Conservation (phyloP, 2,797 vertebrate species). For the Enteromius unitaeniatus region DNA sequence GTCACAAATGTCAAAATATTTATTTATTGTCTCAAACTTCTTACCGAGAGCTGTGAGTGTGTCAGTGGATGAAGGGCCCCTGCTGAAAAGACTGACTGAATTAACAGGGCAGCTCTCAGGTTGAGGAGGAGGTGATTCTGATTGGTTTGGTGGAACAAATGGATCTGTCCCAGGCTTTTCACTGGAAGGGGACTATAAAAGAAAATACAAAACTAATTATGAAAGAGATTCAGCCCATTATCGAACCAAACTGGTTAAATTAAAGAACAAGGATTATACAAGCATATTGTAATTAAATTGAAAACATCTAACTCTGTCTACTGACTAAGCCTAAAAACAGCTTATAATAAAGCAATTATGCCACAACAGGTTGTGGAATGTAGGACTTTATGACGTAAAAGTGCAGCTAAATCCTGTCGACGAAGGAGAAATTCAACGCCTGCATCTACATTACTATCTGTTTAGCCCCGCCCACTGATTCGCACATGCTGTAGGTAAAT, state of each 20-base stretch:
- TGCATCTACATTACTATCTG: background rate
- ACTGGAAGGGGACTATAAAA: slow-evolving; percentile 76
- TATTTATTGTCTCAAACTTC: slow-evolving; percentile 46
- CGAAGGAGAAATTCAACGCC: background rate
- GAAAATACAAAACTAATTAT: slow-evolving; percentile 26
- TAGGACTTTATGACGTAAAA: background rate
- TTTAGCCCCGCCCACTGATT: background rate
- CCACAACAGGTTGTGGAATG: background rate
- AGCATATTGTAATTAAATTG: background rate
- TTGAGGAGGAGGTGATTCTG: slow-evolving; percentile 66
- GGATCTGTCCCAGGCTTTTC: slow-evolving; percentile 84
- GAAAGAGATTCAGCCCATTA: background rate
- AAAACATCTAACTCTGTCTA: background rate
- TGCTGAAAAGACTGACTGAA: slow-evolving; percentile 81
- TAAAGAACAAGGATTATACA: background rate
- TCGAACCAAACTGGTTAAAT: background rate
- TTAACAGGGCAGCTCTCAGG: slow-evolving; percentile 52
- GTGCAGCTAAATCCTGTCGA: background rate
- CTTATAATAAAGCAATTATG: background rate
- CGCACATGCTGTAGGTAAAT: background rate
- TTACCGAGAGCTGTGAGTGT: slow-evolving; percentile 83
- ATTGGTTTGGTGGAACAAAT: slow-evolving; percentile 76
- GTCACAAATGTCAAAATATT: slow-evolving; percentile 37
- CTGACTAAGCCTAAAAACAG: background rate
- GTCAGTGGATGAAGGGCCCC: slow-evolving; percentile 62